Evolutionary conservation across 35 echinoderm and acorn worm species (phyloP), one percentile per base, ranked within the genome.

Genomic region (Apostichopus parvimensis): DNA sequence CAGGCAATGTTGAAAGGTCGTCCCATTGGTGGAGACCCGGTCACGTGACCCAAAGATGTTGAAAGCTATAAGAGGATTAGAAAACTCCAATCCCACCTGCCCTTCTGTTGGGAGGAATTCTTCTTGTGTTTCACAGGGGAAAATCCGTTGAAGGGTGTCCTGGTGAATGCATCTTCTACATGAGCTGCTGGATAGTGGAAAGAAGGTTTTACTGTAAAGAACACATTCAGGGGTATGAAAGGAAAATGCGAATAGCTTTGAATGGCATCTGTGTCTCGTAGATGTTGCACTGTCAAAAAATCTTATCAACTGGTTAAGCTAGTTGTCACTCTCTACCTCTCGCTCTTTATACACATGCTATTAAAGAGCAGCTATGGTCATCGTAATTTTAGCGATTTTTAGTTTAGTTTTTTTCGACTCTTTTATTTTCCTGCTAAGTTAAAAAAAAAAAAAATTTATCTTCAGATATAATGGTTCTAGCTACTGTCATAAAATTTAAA

Each of bases 101-200:
- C 57, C 81, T 84, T 84, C 81, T 84, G 81, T 84, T 84, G 55
- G 81, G 81, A 84, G 54, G 81, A 84, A 84, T 84, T 84, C 81
- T 18, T 59, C 81, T 59, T 84, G 54, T 84, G 81, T 84, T 84
- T 84, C 81, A 84, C 81, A 58, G 81, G 81, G 81, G 81, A 84
- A 84, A 84, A 84, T 84, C 81, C 81, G 55, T 84, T 84, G 81
- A 57, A 84, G 81, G 81, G 81, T 84, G 81, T 84, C 81, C 81
- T 59, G 57, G 71, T 75, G 71, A 75, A 75, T 75, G 71, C 11
- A 75, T 75, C 71, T 75, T 75, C 21, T 75, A 75, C 71, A 22
- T 22, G 20, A 75, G 71, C 5, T 75, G 14, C 21, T 45, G 34
- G 71, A 75, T 75, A 75, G 71, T 75, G 64, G 64, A 68, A 18